Base-by-base conservation (phyloP, 2,797 vertebrate genomes). In the Lacerta viridis region DNA sequence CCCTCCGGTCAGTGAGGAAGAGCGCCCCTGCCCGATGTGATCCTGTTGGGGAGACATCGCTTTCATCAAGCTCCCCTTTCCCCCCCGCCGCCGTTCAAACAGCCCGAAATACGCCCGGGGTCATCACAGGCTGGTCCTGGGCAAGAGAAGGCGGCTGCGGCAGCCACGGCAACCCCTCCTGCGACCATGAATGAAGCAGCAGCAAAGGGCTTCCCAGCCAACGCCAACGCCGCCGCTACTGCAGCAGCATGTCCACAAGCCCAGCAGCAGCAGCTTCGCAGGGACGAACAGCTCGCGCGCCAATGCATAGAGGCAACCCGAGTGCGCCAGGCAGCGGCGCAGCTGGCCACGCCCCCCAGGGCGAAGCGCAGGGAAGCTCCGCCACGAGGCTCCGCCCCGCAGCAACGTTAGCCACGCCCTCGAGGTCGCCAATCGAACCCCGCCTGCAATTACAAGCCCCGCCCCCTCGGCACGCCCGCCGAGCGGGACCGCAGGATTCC, bases 31-130 rank as follows among this genome's bases (percentile, higher is more conserved):
- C 88, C 97, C 98, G 93, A 98, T 96, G 95, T 97, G 97, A 95
- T 98, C 97, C 96, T 98, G 98, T 96, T 98, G 98, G 77, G 98
- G 98, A 94, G 98, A 98, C 98, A 99, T 99, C 95, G 95, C 98
- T 96, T 98, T 98, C 98, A 98, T 98, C 93, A 98, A 98, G 96
- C 94, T 92, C 91, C 86, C 15, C 46, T 43, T 90, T 72, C 59
- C 17, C 11, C 8, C 80, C 25, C 41, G 81, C 74, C 41, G 81
- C 74, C n/a, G 64, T 33, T 87, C 36, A 68, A 68, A 80, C 85
- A 85, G 88, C 88, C 88, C 91, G 39, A 9, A 69, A 33, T 79
- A 39, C 86, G n/a, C 61, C 83, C 84, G 90, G 84, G 81, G 87
- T 92, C 83, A 75, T 85, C 88, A 86, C 86, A 50, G 93, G 89